phyloP scores from a whole-genome alignment of 2,113 vertebrate species.

The Etia nguti region DNA sequence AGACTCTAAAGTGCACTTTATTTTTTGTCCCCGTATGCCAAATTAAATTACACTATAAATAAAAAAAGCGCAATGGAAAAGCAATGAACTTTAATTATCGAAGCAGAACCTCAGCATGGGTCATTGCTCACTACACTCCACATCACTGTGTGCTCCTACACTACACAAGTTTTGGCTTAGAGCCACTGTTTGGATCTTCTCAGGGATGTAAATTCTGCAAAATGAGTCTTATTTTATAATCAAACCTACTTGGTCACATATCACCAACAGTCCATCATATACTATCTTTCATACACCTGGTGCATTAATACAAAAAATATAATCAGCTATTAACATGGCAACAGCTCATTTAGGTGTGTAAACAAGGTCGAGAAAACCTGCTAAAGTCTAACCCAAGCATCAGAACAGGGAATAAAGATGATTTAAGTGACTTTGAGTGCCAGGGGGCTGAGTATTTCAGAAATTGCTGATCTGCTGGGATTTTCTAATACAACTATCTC shows the following conservation, averaged over 20 bases:
- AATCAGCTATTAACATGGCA: neutral
- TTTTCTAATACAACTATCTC: neutral
- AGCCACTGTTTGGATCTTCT: neutral
- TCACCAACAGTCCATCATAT: neutral
- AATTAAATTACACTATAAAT: conserved; percentile 74
- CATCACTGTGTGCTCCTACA: neutral
- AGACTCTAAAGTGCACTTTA: conserved; percentile 71
- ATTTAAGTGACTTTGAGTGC: neutral
- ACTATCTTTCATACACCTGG: neutral
- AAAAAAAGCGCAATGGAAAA: conserved; percentile 50
- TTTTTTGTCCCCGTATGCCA: conserved; percentile 56
- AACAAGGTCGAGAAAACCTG: neutral
- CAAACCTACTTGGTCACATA: neutral
- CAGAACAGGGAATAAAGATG: neutral
- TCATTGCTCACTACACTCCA: conserved; percentile 26
- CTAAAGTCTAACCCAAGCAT: neutral
- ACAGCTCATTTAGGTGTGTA: neutral
- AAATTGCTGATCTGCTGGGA: neutral
- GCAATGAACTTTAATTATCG: conserved; percentile 70
- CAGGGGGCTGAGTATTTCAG: neutral
- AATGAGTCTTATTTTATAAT: neutral
- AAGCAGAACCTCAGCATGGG: conserved; percentile 51
- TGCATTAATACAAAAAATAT: neutral
- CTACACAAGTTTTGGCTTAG: neutral
- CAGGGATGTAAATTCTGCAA: neutral